Base-by-base conservation (phyloP, 2,797 vertebrate species). In the Lates japonicus region DNA sequence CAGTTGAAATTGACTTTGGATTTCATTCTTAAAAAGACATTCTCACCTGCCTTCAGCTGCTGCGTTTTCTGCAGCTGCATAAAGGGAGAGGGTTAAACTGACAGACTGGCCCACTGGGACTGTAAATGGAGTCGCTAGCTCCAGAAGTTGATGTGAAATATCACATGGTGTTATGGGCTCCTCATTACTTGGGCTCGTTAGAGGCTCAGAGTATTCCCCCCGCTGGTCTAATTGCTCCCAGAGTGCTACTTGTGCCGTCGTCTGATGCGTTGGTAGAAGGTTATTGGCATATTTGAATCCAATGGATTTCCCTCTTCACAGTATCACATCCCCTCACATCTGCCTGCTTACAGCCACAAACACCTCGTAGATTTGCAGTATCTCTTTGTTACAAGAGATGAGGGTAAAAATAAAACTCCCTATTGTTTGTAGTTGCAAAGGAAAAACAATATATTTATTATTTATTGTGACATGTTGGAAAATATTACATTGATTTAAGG, bases 151-250 rank as follows among this genome's bases (percentile, higher is more conserved):
- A 84, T 70, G 75, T 85, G 82, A 88, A 89, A 74, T 80, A 73
- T 85, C 85, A 83, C 78, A 66, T 20, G 14, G 54, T 46, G 84
- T 65, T 70, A 74, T 61, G 37, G 64, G 66, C 60, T 79, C 52
- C 89, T 92, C 87, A 78, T 92, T 90, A 90, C 84, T 16, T 2
- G 29, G 66, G 46, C 84, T 86, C 81, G 52, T 88, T 83, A 82
- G 77, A 75, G 3, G 48, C 78, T 67, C 31, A 0, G 20, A 65
- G 65, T 67, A 65, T 71, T 54, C 83, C 82, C 78, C 80, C 72
- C 5, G 72, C 48, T 65, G 67, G 58, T 78, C 65, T 89, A 92
- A 90, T 93, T 91, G 88, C 87, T 92, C 93, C 90, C 90, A 68
- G 31, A 78, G 87, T 74, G 82, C 72, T 54, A 51, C 66, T 86